These are phyloP conservation scores for Dolichoris vasculosae DNA, from an alignment of 1,140 invertebrate genomes.

Conservation along the genomic window DNA sequence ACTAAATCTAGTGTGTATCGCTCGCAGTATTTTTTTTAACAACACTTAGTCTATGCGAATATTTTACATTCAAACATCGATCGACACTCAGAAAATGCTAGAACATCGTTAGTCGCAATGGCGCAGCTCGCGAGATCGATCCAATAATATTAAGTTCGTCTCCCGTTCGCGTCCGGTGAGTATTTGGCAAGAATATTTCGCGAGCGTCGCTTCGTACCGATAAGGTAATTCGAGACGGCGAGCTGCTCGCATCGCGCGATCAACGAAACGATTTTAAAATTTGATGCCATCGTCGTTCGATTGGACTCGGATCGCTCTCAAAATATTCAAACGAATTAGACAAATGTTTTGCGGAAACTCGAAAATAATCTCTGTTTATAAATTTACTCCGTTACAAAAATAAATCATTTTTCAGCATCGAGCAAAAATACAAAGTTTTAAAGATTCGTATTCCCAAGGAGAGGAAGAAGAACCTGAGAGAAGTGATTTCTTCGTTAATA, in stretches of 20 bases:
- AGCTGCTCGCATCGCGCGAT: slow-evolving; percentile 25
- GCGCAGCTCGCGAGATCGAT: slow-evolving; percentile 44
- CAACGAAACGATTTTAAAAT: slow-evolving; percentile 25
- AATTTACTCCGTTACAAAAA: slow-evolving; percentile 31
- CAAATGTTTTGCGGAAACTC: slow-evolving; percentile 1
- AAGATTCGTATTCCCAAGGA: background rate
- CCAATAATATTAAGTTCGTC: background rate
- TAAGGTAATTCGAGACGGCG: slow-evolving; percentile 18
- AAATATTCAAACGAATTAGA: background rate
- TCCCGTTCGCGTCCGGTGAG: background rate
- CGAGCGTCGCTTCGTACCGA: background rate
- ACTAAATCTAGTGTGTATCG: background rate
- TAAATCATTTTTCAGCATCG: slow-evolving; percentile 29
- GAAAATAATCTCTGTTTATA: slow-evolving; percentile 8
- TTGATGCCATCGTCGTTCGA: slow-evolving; percentile 18
- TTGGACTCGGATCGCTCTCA: slow-evolving; percentile 25
- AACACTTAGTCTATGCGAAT: slow-evolving; percentile 64
- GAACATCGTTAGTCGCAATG: slow-evolving; percentile 27
- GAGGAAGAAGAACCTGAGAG: slow-evolving; percentile 24
- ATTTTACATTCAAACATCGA: slow-evolving; percentile 68
- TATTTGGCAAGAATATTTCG: background rate
- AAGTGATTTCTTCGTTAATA: slow-evolving; percentile 12
- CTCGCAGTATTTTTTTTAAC: slow-evolving; percentile 47
- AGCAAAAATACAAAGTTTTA: slow-evolving; percentile 36
- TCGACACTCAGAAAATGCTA: slow-evolving; percentile 60